Conservation (phyloP, 2,888 invertebrate species). For the Macrosoma leucophasiata region DNA sequence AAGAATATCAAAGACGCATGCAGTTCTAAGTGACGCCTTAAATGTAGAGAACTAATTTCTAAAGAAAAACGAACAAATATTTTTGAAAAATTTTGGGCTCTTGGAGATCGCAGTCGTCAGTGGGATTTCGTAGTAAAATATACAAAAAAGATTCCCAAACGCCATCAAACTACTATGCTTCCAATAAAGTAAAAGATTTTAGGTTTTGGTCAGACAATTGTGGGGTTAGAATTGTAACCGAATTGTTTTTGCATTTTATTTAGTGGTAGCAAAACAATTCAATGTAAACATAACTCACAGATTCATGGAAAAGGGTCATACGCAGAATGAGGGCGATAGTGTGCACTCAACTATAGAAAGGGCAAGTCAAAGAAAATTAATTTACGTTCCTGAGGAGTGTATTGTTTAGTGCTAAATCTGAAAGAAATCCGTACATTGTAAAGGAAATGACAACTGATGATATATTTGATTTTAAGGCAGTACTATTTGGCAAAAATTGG, state of each 20-base stretch:
- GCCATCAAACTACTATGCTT: slow-evolving; percentile 3
- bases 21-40: slow-evolving; percentile 2
- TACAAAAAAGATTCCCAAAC: slow-evolving; percentile 3
- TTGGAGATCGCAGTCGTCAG: slow-evolving; percentile 4
- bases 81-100: slow-evolving; percentile 6
- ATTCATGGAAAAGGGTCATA: slow-evolving; percentile 21
- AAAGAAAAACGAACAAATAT: slow-evolving; percentile 2
- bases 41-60: slow-evolving; percentile 5
- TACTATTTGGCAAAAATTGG: slow-evolving; percentile 18
- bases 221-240: no score
- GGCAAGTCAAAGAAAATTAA: slow-evolving; percentile 15
- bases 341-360: slow-evolving; percentile 25
- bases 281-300: slow-evolving; percentile 17
- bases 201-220: no score
- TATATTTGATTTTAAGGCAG: slow-evolving; percentile 21
- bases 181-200: slow-evolving; percentile 4
- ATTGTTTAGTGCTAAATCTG: slow-evolving; percentile 12
- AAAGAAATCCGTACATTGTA: slow-evolving; percentile 12
- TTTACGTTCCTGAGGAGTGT: slow-evolving; percentile 15
- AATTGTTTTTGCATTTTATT: slow-evolving; percentile 17
- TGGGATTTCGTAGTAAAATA: slow-evolving; percentile 6
- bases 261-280: slow-evolving; percentile 10
- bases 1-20: slow-evolving; percentile 4
- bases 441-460: slow-evolving; percentile 14
- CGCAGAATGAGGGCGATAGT: slow-evolving; percentile 24